These are phyloP conservation scores for Conger conger DNA, from an alignment of 2,113 vertebrate species.

Conservation along the genomic window DNA sequence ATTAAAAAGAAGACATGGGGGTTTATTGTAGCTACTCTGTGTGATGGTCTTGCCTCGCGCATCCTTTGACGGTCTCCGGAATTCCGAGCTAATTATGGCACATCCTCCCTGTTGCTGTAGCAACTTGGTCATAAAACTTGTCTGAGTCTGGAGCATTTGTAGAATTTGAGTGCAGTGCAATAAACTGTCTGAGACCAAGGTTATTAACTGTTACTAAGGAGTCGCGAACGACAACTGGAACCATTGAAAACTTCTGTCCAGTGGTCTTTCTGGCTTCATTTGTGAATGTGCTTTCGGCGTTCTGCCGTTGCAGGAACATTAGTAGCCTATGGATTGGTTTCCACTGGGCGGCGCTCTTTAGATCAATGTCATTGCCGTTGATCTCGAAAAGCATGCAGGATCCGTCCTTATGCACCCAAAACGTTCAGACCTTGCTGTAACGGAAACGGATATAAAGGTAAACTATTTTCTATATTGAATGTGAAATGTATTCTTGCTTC, in stretches of 20 bases:
- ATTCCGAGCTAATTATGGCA: slow-evolving; percentile 89
- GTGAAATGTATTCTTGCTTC: neutral
- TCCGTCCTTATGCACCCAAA: slow-evolving; percentile 33
- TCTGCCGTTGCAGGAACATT: slow-evolving; percentile 42
- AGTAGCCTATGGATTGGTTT: slow-evolving; percentile 43
- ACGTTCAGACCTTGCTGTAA: slow-evolving; percentile 19
- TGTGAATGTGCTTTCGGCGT: slow-evolving; percentile 48
- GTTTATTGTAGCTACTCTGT: slow-evolving; percentile 40
- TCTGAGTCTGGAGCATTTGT: slow-evolving; percentile 81
- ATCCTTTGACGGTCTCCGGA: slow-evolving; percentile 82
- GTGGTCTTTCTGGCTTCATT: slow-evolving; percentile 65
- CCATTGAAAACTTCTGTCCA: slow-evolving; percentile 65
- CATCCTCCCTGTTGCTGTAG: slow-evolving; percentile 89
- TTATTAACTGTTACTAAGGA: slow-evolving; percentile 82
- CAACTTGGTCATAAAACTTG: slow-evolving; percentile 91
- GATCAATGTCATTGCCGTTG: slow-evolving; percentile 99
- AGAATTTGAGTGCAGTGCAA: slow-evolving; percentile 76
- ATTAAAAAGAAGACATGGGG: slow-evolving; percentile 58
- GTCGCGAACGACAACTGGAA: slow-evolving; percentile 70
- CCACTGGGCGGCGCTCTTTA: slow-evolving; percentile 93
- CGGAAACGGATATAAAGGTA: slow-evolving; percentile 8
- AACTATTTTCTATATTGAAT: slow-evolving; percentile 23
- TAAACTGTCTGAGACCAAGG: slow-evolving; percentile 85
- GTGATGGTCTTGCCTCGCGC: slow-evolving; percentile 74
- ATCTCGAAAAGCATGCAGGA: slow-evolving; percentile 57